Base-by-base conservation (phyloP, 2,797 vertebrate genomes). In the Masticophis lateralis region DNA sequence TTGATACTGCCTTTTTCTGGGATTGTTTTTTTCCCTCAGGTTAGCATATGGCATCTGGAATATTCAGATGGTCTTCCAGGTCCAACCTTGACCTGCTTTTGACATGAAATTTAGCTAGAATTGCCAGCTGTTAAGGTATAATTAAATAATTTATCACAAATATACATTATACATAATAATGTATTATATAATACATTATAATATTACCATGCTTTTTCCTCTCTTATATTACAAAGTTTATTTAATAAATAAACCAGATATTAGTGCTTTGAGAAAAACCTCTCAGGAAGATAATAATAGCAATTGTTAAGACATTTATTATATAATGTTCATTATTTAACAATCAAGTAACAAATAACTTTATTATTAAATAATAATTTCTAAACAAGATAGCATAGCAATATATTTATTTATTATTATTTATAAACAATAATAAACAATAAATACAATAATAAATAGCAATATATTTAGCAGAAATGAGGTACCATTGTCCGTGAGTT, bases 401-500 rank as follows among this genome's bases (percentile, higher is more conserved):
- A 83, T 53, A 79, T 47, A 1, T 5, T 11, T 47, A 1, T 5
- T 11, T 37, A 37, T 37, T 37, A 37, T 37, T 37, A 37, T 37
- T 37, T 37, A 37, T 37, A 37, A 37, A 37, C 37, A 37, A 37
- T 37, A 37, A 37, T 37, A 37, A 37, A 37, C 37, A 37, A 37
- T 37, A 37, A 37, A 37, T 37, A 37, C 37, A 37, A 37, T 37
- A 37, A 37, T 37, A 37, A 37, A 63, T 37, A n/a, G 63, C 60
- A 90, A 83, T 53, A 79, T 47, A 1, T 5, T 11, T 22, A 87
- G 37, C 25, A 66, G 13, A 47, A 95, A 94, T 32, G 10, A 91
- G 59, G 91, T 98, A 99, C 99, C 99, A 99, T 99, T 47, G 99
- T 99, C 92, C 99, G 98, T 95, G 99, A 99, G 98, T 99, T 99